Evolutionary conservation across 2,888 invertebrate species (phyloP), one percentile per base, ranked within the genome.

Genomic region (Agriotes lineatus): DNA sequence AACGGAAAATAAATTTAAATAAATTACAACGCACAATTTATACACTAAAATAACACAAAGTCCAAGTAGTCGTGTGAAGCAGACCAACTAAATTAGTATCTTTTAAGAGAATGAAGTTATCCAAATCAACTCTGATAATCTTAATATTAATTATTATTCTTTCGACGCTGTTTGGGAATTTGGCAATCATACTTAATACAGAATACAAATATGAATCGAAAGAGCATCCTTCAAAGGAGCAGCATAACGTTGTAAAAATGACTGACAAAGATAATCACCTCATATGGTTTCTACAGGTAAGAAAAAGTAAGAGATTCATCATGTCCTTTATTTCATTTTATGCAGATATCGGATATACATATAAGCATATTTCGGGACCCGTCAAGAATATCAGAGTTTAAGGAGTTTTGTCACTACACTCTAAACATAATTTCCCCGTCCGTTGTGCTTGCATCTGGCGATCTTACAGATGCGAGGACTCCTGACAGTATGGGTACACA

Each of bases 281-380:
- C 52, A 85, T 93, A 73, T 93, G 93, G 93, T 93, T 94, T 83
- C 78, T 93, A 71, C 93, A 94, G 88, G 93, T 93, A 83, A 83
- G 72, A 30, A 16, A 59, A 30, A 37, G 2, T 63, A n/a, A 35
- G 5, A 37, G 6, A 7, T 45, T 30, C 2, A 20, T 64, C 16
- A 37, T 61, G n/a, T 50, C 44, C 6, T 69, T 20, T 50, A 67
- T 67, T 67, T 71, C 58, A 75, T 75, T 58, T n/a, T n/a, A n/a
- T 86, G 52, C 82, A 96, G 95, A 91, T 96, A 78, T 93, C 95
- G 68, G 96, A 96, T 84, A 88, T 96, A 73, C 96, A 96, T 82
- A 90, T 96, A 70, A 96, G 96, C 82, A 90, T 93, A 83, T 95
- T 94, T 82, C 88, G 90, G 78, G 95, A 95, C 81, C 88, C 88